Percentiles rank a stretch among this genome's conserved stretches.
Evolutionary conservation across 2,113 vertebrate species (phyloP).

Genomic region (Scatophagus argus): DNA sequence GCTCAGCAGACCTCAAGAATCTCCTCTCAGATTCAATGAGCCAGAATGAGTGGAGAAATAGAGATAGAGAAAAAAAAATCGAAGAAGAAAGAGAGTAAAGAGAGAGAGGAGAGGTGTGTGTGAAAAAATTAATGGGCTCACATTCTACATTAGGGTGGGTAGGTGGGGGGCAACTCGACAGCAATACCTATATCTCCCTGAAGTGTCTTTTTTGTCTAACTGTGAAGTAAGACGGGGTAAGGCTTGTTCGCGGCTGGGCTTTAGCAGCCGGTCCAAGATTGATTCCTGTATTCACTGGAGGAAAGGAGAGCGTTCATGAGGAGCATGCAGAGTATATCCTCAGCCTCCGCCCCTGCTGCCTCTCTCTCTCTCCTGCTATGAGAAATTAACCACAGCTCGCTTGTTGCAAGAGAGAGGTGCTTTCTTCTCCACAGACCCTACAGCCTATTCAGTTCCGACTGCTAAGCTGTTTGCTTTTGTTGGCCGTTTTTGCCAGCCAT

Average conservation of each 20-base stretch:
- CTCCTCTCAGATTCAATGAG: constrained; percentile 88
- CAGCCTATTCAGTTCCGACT: constrained; percentile 69
- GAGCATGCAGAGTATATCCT: constrained; percentile 93
- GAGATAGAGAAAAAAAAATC: constrained; percentile 78
- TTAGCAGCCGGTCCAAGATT: constrained; percentile 87
- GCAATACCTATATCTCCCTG: constrained; percentile 88
- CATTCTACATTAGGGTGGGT: constrained; percentile 83
- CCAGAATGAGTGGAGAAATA: constrained; percentile 84
- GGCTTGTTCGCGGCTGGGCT: constrained; percentile 88
- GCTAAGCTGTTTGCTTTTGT: constrained; percentile 80
- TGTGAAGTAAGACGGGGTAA: constrained; percentile 88
- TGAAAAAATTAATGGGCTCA: constrained; percentile 83
- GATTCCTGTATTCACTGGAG: constrained; percentile 93
- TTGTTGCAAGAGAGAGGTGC: constrained; percentile 60
- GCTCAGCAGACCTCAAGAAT: constrained; percentile 81
- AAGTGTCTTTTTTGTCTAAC: constrained; percentile 94
- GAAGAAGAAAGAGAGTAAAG: constrained; percentile 43
- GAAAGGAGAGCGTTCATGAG: constrained; percentile 96
- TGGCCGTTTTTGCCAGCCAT: constrained; percentile 60
- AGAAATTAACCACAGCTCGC: constrained; percentile 74
- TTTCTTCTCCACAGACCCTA: constrained; percentile 69
- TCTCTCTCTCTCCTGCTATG: constrained; percentile 59
- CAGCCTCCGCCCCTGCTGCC: constrained; percentile 64
- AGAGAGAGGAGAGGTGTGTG: constrained; percentile 83
- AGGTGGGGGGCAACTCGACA: constrained; percentile 78